phyloP scores from a whole-genome alignment of 92 coral and sea anemone species.

The Zoanthus gigantus region DNA sequence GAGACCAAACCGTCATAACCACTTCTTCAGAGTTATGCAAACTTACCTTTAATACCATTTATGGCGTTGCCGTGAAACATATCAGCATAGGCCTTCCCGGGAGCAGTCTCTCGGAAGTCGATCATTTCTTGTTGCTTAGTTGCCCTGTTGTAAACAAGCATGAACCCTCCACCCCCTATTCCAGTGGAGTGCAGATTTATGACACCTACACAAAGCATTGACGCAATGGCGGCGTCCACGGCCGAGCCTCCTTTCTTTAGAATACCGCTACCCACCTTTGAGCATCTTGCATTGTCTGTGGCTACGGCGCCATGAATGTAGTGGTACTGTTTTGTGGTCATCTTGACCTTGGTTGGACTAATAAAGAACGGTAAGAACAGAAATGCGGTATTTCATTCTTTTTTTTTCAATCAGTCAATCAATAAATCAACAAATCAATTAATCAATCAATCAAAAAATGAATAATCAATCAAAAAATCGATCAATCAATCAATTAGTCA shows the following conservation, averaged over 20 bases:
- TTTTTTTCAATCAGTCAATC: too few species aligned
- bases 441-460: too few species aligned
- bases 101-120: slow-evolving; percentile 98
- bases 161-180: slow-evolving; percentile 98
- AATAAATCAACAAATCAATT: too few species aligned
- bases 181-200: slow-evolving; percentile 96
- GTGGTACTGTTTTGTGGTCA: slow-evolving; percentile 59
- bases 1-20: too few species aligned
- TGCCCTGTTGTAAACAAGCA: slow-evolving; percentile 82
- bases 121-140: slow-evolving; percentile 88
- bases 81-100: slow-evolving; percentile 76
- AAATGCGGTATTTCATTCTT: too few species aligned
- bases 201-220: slow-evolving; percentile 95
- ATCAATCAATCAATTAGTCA: too few species aligned
- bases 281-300: slow-evolving; percentile 83
- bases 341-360: slow-evolving; percentile 60
- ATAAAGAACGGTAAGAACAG: not conserved
- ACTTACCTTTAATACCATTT: slow-evolving; percentile 94
- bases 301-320: slow-evolving; percentile 94
- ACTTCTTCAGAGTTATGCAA: not conserved
- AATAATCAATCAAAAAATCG: too few species aligned
- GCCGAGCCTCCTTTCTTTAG: slow-evolving; percentile 89
- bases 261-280: slow-evolving; percentile 78
- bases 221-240: slow-evolving; percentile 91
- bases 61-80: slow-evolving; percentile 90